Conservation (phyloP, 2,888 invertebrate genomes). For the Eurytoma adleriae region DNA sequence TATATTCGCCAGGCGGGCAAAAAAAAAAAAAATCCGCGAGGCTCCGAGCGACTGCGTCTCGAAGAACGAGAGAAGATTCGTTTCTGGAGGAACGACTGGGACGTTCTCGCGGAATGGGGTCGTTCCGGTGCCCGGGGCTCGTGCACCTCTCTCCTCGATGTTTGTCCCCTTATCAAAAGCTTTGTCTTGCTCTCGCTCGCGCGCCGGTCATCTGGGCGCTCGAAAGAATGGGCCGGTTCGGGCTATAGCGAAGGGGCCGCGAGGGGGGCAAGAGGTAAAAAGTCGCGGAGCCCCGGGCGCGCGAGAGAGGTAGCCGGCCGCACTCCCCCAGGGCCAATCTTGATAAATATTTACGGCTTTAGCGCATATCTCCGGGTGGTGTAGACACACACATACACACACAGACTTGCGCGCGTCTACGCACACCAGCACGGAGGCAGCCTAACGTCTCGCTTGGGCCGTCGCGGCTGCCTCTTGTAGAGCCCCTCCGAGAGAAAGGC, state of each 20-base stretch:
- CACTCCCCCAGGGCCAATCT: constrained; percentile 62
- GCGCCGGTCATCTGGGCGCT: not conserved
- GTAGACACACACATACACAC: not conserved
- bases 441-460: constrained; percentile 27
- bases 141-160: not conserved
- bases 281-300: not conserved
- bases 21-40: not conserved
- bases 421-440: not conserved
- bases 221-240: not conserved
- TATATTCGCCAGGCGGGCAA: not conserved
- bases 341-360: constrained; percentile 70
- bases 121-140: constrained; percentile 30
- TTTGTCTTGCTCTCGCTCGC: constrained; percentile 24
- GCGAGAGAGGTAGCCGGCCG: constrained; percentile 5
- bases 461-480: constrained; percentile 19
- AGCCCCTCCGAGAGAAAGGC: constrained; percentile 24
- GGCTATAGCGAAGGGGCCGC: too few relatives aligned
- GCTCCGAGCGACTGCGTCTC: too few relatives aligned
- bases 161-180: constrained; percentile 51
- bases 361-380: constrained; percentile 52
- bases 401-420: too few relatives aligned
- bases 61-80: constrained; percentile 12
- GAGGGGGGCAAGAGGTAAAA: not conserved
- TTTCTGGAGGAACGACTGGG: constrained; percentile 7
- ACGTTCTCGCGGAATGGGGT: constrained; percentile 40